Evolutionary conservation across 37 sponge, comb jelly and placozoan genomes (phyloP).

Genomic region (Eunapius fragilis): DNA sequence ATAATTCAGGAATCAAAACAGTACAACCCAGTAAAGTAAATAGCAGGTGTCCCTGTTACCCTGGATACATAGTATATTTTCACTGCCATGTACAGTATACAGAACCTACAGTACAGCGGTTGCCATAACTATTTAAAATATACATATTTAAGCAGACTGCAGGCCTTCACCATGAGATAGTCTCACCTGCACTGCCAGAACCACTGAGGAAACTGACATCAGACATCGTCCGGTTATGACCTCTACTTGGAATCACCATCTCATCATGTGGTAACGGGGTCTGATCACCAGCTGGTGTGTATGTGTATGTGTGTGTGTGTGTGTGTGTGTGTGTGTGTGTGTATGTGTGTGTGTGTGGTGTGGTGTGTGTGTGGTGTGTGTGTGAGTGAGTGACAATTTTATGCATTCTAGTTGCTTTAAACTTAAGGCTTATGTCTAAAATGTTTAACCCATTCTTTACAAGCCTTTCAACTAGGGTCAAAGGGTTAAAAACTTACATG

Average conservation of each 20-base stretch:
- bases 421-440: no score
- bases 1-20: no score
- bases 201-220: conserved; percentile 49
- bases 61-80: no score
- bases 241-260: conserved; percentile 17
- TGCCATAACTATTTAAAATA: background rate
- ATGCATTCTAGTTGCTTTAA: no score
- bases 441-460: no score
- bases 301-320: conserved; percentile 43
- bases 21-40: no score
- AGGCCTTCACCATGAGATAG: background rate
- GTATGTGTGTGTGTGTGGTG: conserved; percentile 23
- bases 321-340: conserved; percentile 27
- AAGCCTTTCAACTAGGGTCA: no score
- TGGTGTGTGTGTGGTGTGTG: conserved; percentile 19
- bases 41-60: no score
- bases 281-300: conserved; percentile 23
- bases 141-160: background rate
- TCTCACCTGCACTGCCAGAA: conserved; percentile 16
- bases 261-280: conserved; percentile 15
- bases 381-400: no score
- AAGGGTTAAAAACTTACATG: conserved; percentile 12
- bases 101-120: no score
- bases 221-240: conserved; percentile 48
- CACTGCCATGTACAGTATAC: no score